These are phyloP conservation scores for Platyura marginata DNA, from an alignment of 1,140 invertebrate genomes.

Conservation along the genomic window DNA sequence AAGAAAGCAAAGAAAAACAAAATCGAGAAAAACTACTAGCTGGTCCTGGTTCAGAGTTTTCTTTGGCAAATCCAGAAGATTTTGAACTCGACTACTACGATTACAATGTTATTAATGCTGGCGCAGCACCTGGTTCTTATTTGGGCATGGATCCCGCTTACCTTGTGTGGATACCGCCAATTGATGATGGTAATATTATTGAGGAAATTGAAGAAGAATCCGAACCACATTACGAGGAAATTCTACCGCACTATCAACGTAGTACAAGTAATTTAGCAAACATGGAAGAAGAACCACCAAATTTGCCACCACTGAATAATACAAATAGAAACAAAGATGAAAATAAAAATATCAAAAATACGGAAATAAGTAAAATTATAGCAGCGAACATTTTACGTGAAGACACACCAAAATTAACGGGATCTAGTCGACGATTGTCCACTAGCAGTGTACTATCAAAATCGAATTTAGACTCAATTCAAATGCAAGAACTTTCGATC, in stretches of 20 bases:
- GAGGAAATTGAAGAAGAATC: not conserved
- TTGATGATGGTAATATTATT: constrained; percentile 30
- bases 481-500: not conserved
- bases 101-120: constrained; percentile 62
- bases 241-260: constrained; percentile 28
- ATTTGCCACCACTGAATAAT: not conserved
- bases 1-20: constrained; percentile 57
- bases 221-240: constrained; percentile 22
- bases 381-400: not conserved
- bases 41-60: constrained; percentile 54
- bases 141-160: constrained; percentile 74
- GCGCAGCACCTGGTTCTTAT: constrained; percentile 62
- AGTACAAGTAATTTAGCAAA: constrained; percentile 32
- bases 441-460: not conserved
- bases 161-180: constrained; percentile 68
- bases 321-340: not conserved
- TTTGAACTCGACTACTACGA: constrained; percentile 77
- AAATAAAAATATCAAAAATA: not conserved
- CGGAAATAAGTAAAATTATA: not conserved
- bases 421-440: not conserved
- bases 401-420: not conserved
- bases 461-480: not conserved
- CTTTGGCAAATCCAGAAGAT: constrained; percentile 50
- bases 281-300: constrained; percentile 14
- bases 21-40: constrained; percentile 48